Evolutionary conservation across 2,113 vertebrate species (phyloP), one percentile per base, ranked within the genome.

Genomic region (Nesogale talazaci): DNA sequence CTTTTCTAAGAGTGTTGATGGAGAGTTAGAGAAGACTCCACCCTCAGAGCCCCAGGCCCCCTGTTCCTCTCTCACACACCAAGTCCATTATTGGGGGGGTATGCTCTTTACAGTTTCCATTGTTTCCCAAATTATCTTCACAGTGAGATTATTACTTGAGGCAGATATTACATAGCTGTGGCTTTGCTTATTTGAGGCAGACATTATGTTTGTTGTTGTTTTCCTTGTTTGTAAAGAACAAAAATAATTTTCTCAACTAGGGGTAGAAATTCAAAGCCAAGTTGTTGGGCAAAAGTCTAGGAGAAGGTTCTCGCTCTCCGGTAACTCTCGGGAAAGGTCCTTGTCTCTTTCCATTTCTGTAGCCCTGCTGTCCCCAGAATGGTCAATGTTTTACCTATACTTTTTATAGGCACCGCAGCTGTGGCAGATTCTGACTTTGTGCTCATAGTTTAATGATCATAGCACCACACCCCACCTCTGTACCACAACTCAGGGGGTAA

Each of bases 91-190:
- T 15, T 36, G 38, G 20, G 9, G 69, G 59, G 59, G 42, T 72
- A 23, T 75, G 1, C 4, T 75, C 25, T 87, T 83, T 65, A 76
- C 14, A 61, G 46, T 83, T 36, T 92, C 90, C 56, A 72, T 17
- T 89, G 46, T 92, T 78, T 79, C 77, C 65, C 38, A 46, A 52
- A 84, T 59, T 94, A 31, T 82, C 57, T 93, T 89, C 46, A 52
- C 46, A 52, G 46, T 52, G 46, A 91, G 16, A 72, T 34, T 27
- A 80, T 87, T 40, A 83, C 29, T 86, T 91, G 42, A 91, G 56
- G 4, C 38, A 88, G 31, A 36, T 4, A 70, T 4, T 70, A 52
- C 9, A 10, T 52, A 12, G 46, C 14, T 52, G 14, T 11, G 10
- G 46, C 14, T 52, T 52, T 52, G 46, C 10, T 52, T 52, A 52